Conservation (phyloP, 2,113 vertebrate species). For the Daphoenositta chrysoptera region DNA sequence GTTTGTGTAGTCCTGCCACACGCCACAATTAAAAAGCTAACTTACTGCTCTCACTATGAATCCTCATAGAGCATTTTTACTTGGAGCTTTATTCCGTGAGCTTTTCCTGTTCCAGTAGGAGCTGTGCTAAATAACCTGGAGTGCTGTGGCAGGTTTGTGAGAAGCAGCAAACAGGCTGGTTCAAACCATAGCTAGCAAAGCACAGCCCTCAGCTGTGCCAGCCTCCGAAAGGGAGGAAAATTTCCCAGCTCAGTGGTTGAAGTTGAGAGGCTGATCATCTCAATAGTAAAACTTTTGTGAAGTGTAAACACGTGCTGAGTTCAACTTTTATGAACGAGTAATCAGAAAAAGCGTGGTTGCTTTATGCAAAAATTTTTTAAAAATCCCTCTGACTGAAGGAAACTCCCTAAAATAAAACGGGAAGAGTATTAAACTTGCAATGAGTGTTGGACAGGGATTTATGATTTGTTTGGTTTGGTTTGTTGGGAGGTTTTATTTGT, state of each 20-base stretch:
- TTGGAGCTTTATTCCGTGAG: not conserved
- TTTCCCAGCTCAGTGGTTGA: not conserved
- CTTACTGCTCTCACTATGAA: not conserved
- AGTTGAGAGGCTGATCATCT: not conserved
- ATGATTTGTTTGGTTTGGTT: not conserved
- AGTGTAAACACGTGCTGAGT: not conserved
- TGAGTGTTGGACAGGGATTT: not conserved
- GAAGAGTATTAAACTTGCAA: not conserved
- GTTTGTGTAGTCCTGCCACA: not conserved
- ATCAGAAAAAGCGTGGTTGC: not conserved
- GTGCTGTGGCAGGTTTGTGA: not conserved
- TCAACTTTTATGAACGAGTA: not conserved
- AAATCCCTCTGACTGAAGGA: not conserved
- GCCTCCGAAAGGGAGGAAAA: not conserved
- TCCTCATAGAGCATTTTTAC: not conserved
- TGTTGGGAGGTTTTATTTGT: accelerated
- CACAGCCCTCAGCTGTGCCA: not conserved
- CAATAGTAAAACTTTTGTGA: not conserved
- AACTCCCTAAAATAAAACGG: not conserved
- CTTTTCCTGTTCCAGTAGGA: not conserved
- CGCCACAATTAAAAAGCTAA: not conserved
- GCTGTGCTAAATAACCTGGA: not conserved
- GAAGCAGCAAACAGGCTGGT: not conserved
- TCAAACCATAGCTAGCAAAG: not conserved
- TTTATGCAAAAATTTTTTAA: not conserved